A percentile compares a stretch with the other conserved stretches of the same genome.
These are phyloP conservation scores for Pammene aurita DNA, from an alignment of 2,888 invertebrate genomes.

Conservation along the genomic window DNA sequence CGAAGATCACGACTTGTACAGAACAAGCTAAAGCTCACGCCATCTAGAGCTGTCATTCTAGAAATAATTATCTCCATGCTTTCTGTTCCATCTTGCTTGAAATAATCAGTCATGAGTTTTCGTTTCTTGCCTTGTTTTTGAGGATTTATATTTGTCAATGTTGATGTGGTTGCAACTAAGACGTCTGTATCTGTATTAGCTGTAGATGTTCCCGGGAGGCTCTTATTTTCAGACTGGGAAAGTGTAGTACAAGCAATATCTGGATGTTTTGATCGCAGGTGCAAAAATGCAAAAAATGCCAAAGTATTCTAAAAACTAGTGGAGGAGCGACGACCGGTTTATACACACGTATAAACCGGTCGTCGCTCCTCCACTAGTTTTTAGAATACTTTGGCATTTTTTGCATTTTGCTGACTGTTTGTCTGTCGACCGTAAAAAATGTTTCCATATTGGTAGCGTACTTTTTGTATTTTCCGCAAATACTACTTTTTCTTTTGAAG, in stretches of 20 bases:
- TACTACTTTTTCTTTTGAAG: not conserved
- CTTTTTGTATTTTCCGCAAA: not conserved
- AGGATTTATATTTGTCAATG: too few relatives aligned
- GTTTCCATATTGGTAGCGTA: not conserved
- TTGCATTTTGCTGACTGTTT: not conserved
- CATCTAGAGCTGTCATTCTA: not conserved
- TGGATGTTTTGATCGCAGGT: not conserved
- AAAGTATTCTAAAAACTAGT: too few relatives aligned
- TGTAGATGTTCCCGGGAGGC: not conserved
- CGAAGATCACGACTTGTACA: not conserved
- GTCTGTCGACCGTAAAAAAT: not conserved
- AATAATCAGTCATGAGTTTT: constrained; percentile 5
- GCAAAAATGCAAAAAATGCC: not conserved
- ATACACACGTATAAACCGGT: not conserved
- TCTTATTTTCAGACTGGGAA: not conserved
- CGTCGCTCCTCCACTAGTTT: not conserved
- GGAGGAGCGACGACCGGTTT: too few relatives aligned
- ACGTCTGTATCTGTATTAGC: not conserved
- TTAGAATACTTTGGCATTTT: not conserved
- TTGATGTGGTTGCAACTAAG: too few relatives aligned
- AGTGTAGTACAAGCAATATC: not conserved
- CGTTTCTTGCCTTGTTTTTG: not conserved
- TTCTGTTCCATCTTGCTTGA: not conserved
- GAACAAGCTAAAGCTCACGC: not conserved
- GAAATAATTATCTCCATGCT: not conserved